Conservation (phyloP, 1,140 invertebrate species). For the Conus ventricosus region DNA sequence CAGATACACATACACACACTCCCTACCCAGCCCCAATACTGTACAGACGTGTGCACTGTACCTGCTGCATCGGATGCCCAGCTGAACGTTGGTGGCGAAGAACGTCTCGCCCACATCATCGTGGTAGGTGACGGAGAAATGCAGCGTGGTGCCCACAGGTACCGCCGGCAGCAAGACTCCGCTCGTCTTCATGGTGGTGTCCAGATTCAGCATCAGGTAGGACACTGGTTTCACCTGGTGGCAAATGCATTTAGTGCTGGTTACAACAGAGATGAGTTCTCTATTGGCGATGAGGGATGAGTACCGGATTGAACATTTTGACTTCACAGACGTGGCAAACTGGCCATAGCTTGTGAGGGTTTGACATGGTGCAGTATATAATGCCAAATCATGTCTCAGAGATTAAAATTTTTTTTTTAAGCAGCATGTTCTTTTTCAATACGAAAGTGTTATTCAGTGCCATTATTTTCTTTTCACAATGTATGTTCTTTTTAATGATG, state of each 20-base stretch:
- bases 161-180: conserved; percentile 63
- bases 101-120: conserved; percentile 76
- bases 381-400: too few relatives aligned
- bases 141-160: conserved; percentile 74
- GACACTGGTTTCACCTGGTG: conserved; percentile 75
- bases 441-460: too few relatives aligned
- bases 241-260: background rate
- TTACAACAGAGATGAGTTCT: too few relatives aligned
- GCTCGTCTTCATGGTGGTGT: conserved; percentile 45
- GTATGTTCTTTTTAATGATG: too few relatives aligned
- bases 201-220: conserved; percentile 75
- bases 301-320: too few relatives aligned
- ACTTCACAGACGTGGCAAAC: too few relatives aligned
- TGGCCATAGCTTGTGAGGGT: too few relatives aligned
- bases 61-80: conserved; percentile 74
- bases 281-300: too few relatives aligned
- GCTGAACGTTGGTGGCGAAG: conserved; percentile 70
- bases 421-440: too few relatives aligned
- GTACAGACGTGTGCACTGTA: conserved; percentile 26
- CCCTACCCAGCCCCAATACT: background rate
- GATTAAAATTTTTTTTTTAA: too few relatives aligned
- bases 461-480: too few relatives aligned
- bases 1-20: background rate
- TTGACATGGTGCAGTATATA: too few relatives aligned
- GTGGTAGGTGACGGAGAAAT: conserved; percentile 74